These are phyloP conservation scores for Campylomormyrus numenius DNA, from an alignment of 2,113 vertebrate species.

Conservation along the genomic window DNA sequence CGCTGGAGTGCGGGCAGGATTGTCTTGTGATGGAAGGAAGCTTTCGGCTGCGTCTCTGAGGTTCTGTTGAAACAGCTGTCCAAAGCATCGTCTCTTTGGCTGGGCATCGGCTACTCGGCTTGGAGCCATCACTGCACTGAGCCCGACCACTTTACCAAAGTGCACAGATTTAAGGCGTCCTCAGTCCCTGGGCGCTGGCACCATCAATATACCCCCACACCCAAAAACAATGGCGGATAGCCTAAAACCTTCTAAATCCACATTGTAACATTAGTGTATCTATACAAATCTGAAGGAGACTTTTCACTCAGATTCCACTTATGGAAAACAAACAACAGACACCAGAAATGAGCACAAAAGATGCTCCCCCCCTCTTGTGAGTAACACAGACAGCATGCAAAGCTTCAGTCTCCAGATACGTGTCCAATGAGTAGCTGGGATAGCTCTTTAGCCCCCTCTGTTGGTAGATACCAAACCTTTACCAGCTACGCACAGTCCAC, in stretches of 20 bases:
- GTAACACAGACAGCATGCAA: background rate
- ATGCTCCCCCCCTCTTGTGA: background rate
- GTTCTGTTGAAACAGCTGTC: conserved; percentile 39
- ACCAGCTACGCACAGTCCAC: background rate
- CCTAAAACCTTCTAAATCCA: background rate
- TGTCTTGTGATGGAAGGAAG: background rate
- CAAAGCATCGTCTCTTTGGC: background rate
- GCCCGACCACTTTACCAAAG: conserved; percentile 11
- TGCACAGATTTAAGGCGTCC: background rate
- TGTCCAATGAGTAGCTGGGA: conserved; percentile 27
- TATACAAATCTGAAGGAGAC: background rate
- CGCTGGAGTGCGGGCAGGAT: background rate
- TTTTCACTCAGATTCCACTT: background rate
- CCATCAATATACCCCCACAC: background rate
- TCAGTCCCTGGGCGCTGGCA: background rate
- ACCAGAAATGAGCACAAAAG: background rate
- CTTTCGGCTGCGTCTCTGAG: background rate
- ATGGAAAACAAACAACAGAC: background rate
- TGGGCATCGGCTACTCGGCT: background rate
- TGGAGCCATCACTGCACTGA: background rate
- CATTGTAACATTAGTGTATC: background rate
- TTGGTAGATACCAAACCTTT: conserved; percentile 39
- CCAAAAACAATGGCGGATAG: background rate
- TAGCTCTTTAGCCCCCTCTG: conserved; percentile 59
- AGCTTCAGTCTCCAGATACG: background rate